These are phyloP conservation scores for Synergus gifuensis DNA, from an alignment of 2,888 invertebrate species.

Conservation along the genomic window DNA sequence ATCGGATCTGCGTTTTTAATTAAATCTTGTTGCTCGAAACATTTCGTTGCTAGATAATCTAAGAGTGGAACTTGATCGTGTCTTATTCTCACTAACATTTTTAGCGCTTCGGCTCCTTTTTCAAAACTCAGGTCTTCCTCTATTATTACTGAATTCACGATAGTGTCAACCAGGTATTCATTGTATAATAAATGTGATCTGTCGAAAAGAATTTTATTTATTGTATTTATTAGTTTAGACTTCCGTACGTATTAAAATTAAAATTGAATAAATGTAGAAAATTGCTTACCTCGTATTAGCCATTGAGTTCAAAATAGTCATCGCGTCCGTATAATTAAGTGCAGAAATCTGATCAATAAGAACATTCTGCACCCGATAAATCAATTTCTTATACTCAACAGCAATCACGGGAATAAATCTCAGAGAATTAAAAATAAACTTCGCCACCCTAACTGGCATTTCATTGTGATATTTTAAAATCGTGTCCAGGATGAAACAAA, in stretches of 20 bases:
- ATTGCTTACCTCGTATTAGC: not conserved
- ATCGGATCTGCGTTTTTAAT: conserved; percentile 76
- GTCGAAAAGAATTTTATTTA: not conserved
- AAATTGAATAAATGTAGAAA: not conserved
- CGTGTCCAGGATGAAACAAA: not conserved
- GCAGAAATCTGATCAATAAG: not conserved
- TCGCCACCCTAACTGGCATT: not conserved
- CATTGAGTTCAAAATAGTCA: not conserved
- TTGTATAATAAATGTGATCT: conserved; percentile 4
- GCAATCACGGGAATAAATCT: not conserved
- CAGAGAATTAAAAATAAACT: conserved; percentile 22
- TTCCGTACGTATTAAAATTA: not conserved
- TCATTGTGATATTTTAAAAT: not conserved
- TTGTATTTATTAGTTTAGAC: not conserved
- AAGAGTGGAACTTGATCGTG: conserved; percentile 79
- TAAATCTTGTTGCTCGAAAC: conserved; percentile 75
- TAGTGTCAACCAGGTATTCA: conserved; percentile 22
- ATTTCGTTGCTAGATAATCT: conserved; percentile 80
- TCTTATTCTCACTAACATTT: not conserved
- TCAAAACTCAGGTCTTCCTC: conserved; percentile 28
- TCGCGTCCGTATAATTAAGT: not conserved
- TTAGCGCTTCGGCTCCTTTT: conserved; percentile 1
- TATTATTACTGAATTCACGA: conserved; percentile 24
- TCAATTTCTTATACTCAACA: not conserved
- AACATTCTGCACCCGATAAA: not conserved